These are phyloP conservation scores for Hoplodrina ambigua DNA, from an alignment of 2,888 invertebrate genomes.

Conservation along the genomic window DNA sequence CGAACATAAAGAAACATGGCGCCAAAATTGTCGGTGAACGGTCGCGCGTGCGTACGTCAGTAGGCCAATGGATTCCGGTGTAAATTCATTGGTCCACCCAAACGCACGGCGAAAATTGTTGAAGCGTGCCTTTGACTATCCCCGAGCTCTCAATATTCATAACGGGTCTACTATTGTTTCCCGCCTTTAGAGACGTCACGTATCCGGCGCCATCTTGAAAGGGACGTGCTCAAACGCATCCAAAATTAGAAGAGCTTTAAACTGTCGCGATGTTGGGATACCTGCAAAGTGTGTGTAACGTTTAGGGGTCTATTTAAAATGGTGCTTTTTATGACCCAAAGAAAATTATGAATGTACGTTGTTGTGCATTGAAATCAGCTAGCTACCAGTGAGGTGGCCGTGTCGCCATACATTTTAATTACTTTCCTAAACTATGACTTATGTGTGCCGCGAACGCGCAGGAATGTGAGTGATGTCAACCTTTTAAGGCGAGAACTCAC, in stretches of 20 bases:
- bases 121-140: constrained; percentile 78
- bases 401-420: constrained; percentile 74
- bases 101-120: constrained; percentile 79
- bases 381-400: constrained; percentile 73
- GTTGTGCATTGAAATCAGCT: constrained; percentile 79
- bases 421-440: constrained; percentile 71
- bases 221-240: constrained; percentile 83
- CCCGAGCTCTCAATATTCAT: constrained; percentile 86
- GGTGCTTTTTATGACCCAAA: constrained; percentile 85
- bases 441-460: constrained; percentile 70
- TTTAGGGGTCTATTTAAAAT: constrained; percentile 71
- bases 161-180: constrained; percentile 86
- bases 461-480: constrained; percentile 68
- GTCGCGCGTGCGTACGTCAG: constrained; percentile 72
- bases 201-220: constrained; percentile 85
- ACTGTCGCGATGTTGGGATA: constrained; percentile 63
- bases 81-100: constrained; percentile 70
- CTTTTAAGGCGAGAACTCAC: constrained; percentile 57
- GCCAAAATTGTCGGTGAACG: constrained; percentile 65
- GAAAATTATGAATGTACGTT: constrained; percentile 85
- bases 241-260: constrained; percentile 75
- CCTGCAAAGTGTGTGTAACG: constrained; percentile 62
- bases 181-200: constrained; percentile 85
- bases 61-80: constrained; percentile 76
- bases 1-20: constrained; percentile 74